These are phyloP conservation scores for Synergus umbraculus DNA, from an alignment of 2,888 invertebrate genomes.

Conservation along the genomic window DNA sequence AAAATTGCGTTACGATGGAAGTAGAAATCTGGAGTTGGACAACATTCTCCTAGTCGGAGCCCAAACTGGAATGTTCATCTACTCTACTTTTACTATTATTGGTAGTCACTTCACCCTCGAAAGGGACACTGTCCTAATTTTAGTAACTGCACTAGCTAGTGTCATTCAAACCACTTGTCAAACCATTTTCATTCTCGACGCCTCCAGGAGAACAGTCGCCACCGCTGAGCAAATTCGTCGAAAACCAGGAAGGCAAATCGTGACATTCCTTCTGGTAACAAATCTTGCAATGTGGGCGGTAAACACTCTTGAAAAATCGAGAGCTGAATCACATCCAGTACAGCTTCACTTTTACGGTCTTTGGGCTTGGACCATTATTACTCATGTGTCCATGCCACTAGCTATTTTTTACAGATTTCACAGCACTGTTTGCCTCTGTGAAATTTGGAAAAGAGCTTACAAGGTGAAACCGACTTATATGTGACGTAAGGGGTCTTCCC, in stretches of 20 bases:
- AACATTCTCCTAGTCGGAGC: slow-evolving; percentile 95
- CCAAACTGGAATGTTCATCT: slow-evolving; percentile 95
- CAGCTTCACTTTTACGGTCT: slow-evolving; percentile 94
- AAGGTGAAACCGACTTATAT: slow-evolving; percentile 93
- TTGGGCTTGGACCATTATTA: slow-evolving; percentile 97
- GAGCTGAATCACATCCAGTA: slow-evolving; percentile 94
- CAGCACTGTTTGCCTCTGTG: slow-evolving; percentile 96
- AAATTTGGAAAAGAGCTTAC: slow-evolving; percentile 97
- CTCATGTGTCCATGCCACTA: slow-evolving; percentile 94
- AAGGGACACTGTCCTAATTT: slow-evolving; percentile 88
- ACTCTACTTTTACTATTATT: slow-evolving; percentile 95
- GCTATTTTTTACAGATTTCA: slow-evolving; percentile 95
- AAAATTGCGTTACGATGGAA: slow-evolving; percentile 90
- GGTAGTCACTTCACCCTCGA: slow-evolving; percentile 93
- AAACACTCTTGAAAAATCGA: slow-evolving; percentile 93
- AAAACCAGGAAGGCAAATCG: slow-evolving; percentile 95
- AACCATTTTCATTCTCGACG: slow-evolving; percentile 94
- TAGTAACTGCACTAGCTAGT: slow-evolving; percentile 90
- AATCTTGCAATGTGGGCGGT: slow-evolving; percentile 97
- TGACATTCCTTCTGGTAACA: slow-evolving; percentile 93
- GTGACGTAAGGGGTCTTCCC: slow-evolving; percentile 79
- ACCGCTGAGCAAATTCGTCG: slow-evolving; percentile 89
- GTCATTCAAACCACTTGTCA: slow-evolving; percentile 93
- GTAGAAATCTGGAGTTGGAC: slow-evolving; percentile 90
- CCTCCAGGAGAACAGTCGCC: slow-evolving; percentile 89